Percentiles rank a stretch among this genome's conserved stretches.
phyloP scores from a whole-genome alignment of 2,888 invertebrate species.

The Matsumyia berberina region DNA sequence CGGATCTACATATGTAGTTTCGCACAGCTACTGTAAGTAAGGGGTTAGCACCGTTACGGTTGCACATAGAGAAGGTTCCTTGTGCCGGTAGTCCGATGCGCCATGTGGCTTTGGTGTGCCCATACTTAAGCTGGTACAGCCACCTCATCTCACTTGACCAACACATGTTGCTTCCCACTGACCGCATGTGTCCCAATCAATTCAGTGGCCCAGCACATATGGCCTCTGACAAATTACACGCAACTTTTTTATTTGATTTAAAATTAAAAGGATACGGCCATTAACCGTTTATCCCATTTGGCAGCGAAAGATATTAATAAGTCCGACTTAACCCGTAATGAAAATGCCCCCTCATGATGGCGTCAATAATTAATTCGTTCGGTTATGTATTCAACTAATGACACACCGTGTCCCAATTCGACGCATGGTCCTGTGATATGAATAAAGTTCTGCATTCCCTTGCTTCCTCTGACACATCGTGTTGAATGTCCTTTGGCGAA shows the following conservation, averaged over 20 bases:
- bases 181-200: no score
- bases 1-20: no score
- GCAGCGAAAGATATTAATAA: slow-evolving; percentile 1
- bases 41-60: no score
- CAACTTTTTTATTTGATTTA: not conserved
- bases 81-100: no score
- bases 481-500: slow-evolving; percentile 24
- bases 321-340: slow-evolving; percentile 40
- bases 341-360: slow-evolving; percentile 43
- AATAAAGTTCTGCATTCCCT: not conserved
- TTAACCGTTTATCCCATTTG: slow-evolving; percentile 25
- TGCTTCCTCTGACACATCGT: slow-evolving; percentile 4
- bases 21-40: no score
- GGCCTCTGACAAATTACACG: not conserved
- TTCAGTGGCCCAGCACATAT: no score
- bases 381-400: slow-evolving; percentile 34
- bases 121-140: no score
- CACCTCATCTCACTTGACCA: no score
- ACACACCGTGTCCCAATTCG: slow-evolving; percentile 2
- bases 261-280: slow-evolving; percentile 15
- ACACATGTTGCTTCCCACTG: no score
- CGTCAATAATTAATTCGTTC: slow-evolving; percentile 56
- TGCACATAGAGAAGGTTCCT: no score
- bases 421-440: not conserved
- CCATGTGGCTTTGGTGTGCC: no score